These are phyloP conservation scores for Hippopotamus amphibius DNA, from an alignment of 2,113 vertebrate genomes.

Conservation along the genomic window DNA sequence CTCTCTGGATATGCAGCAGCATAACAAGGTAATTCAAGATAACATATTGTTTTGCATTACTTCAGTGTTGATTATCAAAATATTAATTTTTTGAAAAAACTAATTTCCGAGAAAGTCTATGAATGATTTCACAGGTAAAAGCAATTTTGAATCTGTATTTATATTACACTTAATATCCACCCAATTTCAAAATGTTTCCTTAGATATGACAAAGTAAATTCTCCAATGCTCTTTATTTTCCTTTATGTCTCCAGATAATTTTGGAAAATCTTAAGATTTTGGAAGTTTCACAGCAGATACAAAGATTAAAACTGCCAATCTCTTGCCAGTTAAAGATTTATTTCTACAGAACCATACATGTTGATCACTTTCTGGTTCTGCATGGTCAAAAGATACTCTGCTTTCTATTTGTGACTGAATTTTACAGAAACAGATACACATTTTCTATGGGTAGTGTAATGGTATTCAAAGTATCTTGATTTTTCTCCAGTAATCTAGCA, in stretches of 20 bases:
- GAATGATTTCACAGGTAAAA: not conserved
- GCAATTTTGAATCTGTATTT: not conserved
- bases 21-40: not conserved
- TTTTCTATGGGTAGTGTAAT: not conserved
- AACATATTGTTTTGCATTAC: not conserved
- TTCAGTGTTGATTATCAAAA: not conserved
- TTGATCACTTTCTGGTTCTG: not conserved
- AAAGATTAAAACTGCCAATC: not conserved
- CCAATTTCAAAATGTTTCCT: not conserved
- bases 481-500: not conserved
- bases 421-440: not conserved
- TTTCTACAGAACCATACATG: not conserved
- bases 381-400: not conserved
- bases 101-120: not conserved
- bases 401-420: slow-evolving; percentile 1
- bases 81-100: not conserved
- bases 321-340: not conserved
- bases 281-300: not conserved
- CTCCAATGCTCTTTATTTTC: not conserved
- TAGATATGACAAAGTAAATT: not conserved
- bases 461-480: not conserved
- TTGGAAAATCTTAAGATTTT: not conserved
- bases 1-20: not conserved
- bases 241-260: not conserved
- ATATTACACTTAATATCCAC: not conserved